A percentile compares a stretch with the other conserved stretches of the same genome.
Evolutionary conservation across 2,888 invertebrate genomes (phyloP).

Genomic region (Sialis lutaria): DNA sequence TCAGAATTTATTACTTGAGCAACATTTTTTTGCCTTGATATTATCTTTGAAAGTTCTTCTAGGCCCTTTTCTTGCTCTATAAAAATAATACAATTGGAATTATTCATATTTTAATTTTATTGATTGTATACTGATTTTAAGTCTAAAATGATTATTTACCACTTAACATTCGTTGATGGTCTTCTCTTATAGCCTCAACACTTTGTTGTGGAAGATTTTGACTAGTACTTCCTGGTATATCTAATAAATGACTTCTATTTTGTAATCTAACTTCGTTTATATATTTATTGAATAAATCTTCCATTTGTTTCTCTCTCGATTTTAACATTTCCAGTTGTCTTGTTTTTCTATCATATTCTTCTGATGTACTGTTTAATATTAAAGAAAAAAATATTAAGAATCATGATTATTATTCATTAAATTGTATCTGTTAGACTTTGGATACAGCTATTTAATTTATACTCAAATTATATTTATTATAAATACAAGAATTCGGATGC

Average conservation of each 20-base stretch:
- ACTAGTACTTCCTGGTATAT: slow-evolving; percentile 17
- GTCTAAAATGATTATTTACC: slow-evolving; percentile 21
- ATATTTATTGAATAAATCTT: slow-evolving; percentile 29
- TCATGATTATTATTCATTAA: neutral
- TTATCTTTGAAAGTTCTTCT: slow-evolving; percentile 53
- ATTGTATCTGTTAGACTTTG: too few species aligned
- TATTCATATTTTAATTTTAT: neutral
- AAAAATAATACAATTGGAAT: slow-evolving; percentile 12
- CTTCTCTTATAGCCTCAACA: slow-evolving; percentile 29
- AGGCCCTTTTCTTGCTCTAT: slow-evolving; percentile 60
- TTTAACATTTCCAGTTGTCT: slow-evolving; percentile 40
- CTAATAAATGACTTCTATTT: neutral
- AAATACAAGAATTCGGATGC: too few species aligned
- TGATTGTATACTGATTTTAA: neutral
- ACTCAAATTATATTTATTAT: too few species aligned
- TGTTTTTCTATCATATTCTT: slow-evolving; percentile 41
- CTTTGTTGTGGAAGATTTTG: slow-evolving; percentile 12
- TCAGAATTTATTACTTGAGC: slow-evolving; percentile 57
- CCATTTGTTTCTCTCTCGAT: slow-evolving; percentile 38
- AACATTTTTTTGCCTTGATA: slow-evolving; percentile 57
- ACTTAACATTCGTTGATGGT: slow-evolving; percentile 39
- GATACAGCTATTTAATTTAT: too few species aligned
- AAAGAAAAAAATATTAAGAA: slow-evolving; percentile 12
- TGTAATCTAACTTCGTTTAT: slow-evolving; percentile 13
- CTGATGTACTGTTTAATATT: slow-evolving; percentile 29